Evolutionary conservation across 2,113 vertebrate genomes (phyloP).

Genomic region (Ctenomys sociabilis): DNA sequence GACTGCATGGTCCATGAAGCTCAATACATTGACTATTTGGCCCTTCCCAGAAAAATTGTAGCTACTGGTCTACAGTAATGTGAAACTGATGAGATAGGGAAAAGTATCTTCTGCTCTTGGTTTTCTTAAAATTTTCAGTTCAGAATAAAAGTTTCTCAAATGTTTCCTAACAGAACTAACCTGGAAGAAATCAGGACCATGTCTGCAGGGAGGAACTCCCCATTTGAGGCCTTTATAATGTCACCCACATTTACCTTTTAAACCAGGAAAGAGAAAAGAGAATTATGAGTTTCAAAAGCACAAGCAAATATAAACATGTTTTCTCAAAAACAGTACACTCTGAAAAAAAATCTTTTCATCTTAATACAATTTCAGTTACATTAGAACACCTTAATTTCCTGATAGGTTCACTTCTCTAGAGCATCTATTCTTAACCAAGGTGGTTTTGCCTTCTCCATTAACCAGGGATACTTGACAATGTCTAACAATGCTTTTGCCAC

Average conservation of each 20-base stretch:
- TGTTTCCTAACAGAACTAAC: constrained; percentile 87
- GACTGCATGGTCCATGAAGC: neutral
- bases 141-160: constrained; percentile 77
- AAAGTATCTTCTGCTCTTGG: neutral
- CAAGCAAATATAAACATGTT: constrained; percentile 66
- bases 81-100: neutral
- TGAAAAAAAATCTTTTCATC: neutral
- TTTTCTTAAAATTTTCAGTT: constrained; percentile 74
- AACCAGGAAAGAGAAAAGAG: constrained; percentile 85
- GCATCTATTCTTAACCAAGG: neutral
- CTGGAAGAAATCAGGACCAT: constrained; percentile 98
- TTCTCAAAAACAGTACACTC: neutral
- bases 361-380: neutral
- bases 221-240: constrained; percentile 96
- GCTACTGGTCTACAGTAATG: neutral
- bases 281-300: constrained; percentile 83
- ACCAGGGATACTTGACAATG: neutral
- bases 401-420: neutral
- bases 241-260: constrained; percentile 97
- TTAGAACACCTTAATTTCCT: neutral
- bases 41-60: neutral
- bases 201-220: constrained; percentile 97
- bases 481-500: neutral
- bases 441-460: neutral
- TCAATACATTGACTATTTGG: neutral